phyloP scores from a whole-genome alignment of 1,140 invertebrate genomes.

The Drosophila parvula region DNA sequence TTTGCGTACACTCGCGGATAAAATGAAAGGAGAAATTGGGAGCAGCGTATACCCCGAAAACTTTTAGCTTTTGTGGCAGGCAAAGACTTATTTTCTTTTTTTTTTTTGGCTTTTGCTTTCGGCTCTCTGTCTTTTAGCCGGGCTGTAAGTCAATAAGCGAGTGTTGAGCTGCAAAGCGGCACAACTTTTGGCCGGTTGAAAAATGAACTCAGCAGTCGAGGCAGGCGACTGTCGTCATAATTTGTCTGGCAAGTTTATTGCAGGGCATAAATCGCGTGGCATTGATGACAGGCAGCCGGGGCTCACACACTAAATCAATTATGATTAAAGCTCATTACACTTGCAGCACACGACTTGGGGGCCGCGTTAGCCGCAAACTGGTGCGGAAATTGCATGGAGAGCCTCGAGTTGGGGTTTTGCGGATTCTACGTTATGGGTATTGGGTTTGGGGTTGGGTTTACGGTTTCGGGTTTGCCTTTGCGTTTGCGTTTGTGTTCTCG shows the following conservation, averaged over 20 bases:
- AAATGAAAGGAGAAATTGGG: slow-evolving; percentile 12
- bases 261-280: slow-evolving; percentile 71
- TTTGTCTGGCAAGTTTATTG: slow-evolving; percentile 77
- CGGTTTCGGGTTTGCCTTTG: background rate
- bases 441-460: slow-evolving; percentile 8
- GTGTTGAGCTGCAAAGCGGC: slow-evolving; percentile 74
- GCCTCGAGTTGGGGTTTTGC: slow-evolving; percentile 10
- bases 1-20: slow-evolving; percentile 63
- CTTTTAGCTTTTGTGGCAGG: slow-evolving; percentile 49
- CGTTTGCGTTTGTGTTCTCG: background rate
- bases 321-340: slow-evolving; percentile 81
- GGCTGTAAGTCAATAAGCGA: slow-evolving; percentile 77
- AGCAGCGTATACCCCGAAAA: slow-evolving; percentile 29
- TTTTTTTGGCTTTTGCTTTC: slow-evolving; percentile 12
- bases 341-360: slow-evolving; percentile 50
- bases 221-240: slow-evolving; percentile 48
- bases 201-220: slow-evolving; percentile 65
- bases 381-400: slow-evolving; percentile 67
- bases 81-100: slow-evolving; percentile 12
- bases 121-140: slow-evolving; percentile 33
- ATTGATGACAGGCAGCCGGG: slow-evolving; percentile 56
- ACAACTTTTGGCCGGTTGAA: slow-evolving; percentile 60
- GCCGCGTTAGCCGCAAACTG: slow-evolving; percentile 61
- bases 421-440: slow-evolving; percentile 15
- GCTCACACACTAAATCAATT: slow-evolving; percentile 74